Conservation (phyloP, 2,797 vertebrate species). For the Falco berigora region DNA sequence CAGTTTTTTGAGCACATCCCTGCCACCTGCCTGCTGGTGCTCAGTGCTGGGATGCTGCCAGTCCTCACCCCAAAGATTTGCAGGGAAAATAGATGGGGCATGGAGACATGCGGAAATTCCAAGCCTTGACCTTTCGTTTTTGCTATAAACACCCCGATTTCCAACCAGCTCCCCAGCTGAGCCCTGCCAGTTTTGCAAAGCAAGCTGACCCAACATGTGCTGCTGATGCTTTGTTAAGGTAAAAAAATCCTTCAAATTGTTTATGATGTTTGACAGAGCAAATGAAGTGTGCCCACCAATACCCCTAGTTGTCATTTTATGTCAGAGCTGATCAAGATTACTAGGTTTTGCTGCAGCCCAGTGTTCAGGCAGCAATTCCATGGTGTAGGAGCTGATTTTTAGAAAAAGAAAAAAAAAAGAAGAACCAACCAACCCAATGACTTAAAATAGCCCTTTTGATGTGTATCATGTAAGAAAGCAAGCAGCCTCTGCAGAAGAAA, state of each 20-base stretch:
- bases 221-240: neutral
- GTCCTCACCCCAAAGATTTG: neutral
- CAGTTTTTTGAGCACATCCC: fast-evolving
- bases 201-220: neutral
- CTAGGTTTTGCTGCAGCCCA: neutral
- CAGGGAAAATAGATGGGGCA: neutral
- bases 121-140: neutral
- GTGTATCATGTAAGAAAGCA: neutral
- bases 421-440: neutral
- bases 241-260: neutral
- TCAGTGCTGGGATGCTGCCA: fast-evolving
- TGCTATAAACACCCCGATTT: neutral
- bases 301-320: neutral
- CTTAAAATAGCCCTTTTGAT: neutral
- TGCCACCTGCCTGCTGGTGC: neutral
- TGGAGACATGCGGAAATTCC: fast-evolving
- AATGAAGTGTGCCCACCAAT: neutral
- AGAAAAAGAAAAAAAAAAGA: neutral
- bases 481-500: neutral
- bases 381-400: neutral
- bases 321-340: neutral
- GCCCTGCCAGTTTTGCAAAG: neutral
- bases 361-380: neutral
- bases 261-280: neutral
- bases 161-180: neutral